These are phyloP conservation scores for Nasonovia ribisnigri DNA, from an alignment of 2,888 invertebrate species.

Conservation along the genomic window DNA sequence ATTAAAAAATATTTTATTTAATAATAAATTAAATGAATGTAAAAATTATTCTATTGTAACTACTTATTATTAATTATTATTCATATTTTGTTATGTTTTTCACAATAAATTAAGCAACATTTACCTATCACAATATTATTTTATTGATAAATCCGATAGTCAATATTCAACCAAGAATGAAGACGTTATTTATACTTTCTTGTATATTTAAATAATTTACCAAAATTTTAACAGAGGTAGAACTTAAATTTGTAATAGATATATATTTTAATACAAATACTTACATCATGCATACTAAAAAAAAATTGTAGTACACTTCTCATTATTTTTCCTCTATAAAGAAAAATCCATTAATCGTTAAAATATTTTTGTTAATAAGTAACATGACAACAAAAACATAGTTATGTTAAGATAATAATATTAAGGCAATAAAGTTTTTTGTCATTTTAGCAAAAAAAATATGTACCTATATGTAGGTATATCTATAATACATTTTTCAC, in stretches of 20 bases:
- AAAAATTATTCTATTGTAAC: background rate
- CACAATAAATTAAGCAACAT: constrained; percentile 17
- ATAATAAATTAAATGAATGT: background rate
- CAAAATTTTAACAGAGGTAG: no score
- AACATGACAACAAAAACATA: no score
- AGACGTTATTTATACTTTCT: background rate
- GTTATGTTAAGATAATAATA: no score
- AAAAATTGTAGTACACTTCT: no score
- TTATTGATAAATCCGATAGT: background rate
- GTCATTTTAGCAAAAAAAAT: background rate
- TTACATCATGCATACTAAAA: no score
- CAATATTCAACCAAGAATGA: background rate
- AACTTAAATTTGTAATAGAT: no score
- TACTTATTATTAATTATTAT: constrained; percentile 3
- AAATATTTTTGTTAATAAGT: no score
- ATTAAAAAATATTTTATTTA: background rate
- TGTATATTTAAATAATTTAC: background rate
- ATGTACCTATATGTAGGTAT: background rate
- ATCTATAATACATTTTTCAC: background rate
- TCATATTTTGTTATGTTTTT: constrained; percentile 36
- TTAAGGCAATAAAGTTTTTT: no score
- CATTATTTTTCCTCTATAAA: no score
- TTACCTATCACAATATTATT: constrained; percentile 12
- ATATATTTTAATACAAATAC: no score
- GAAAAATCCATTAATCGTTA: no score